Base-by-base conservation (phyloP, 2,113 vertebrate genomes). In the Albula goreensis region DNA sequence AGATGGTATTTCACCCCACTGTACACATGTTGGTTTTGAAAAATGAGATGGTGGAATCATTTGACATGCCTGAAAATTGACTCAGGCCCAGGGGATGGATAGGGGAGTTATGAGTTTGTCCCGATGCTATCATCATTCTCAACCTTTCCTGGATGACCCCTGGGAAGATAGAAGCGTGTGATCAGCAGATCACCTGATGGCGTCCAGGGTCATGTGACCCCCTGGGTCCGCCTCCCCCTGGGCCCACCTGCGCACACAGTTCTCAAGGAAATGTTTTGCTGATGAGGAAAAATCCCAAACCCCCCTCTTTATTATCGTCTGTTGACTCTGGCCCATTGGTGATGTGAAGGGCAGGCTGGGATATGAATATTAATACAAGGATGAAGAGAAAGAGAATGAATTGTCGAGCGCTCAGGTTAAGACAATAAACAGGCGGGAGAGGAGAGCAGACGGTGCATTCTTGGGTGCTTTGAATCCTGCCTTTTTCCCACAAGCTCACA, bases 401-500 rank as follows among this genome's bases (percentile, higher is more conserved):
- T 88, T 87, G 66, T 89, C 85, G 80, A 88, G 51, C 15, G 84
- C 85, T 90, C 87, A 92, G 91, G 90, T 90, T 90, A 92, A 89
- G 88, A 88, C 89, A 91, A 89, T 89, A 90, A 89, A 85, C 85
- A 80, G 83, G 63, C 50, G 80, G 41, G 63, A 78, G 87, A 82
- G 87, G 57, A 83, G 86, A 87, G 88, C 90, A 91, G 89, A 88
- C 89, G 82, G 85, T 31, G 83, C 81, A 86, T 89, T 92, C 88
- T 88, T 88, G 86, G 31, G 85, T 89, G 90, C 87, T 90, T 88
- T 89, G 86, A 90, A 84, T 85, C 84, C 87, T 15, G 83, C 87
- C 88, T 89, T 88, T 93, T 94, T 94, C 94, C 93, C 94, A 94
- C 92, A 93, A 90, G 88, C 91, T 91, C 90, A 91, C 88, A 89